Conservation (phyloP, 2,113 vertebrate genomes). For the Helogale parvula region DNA sequence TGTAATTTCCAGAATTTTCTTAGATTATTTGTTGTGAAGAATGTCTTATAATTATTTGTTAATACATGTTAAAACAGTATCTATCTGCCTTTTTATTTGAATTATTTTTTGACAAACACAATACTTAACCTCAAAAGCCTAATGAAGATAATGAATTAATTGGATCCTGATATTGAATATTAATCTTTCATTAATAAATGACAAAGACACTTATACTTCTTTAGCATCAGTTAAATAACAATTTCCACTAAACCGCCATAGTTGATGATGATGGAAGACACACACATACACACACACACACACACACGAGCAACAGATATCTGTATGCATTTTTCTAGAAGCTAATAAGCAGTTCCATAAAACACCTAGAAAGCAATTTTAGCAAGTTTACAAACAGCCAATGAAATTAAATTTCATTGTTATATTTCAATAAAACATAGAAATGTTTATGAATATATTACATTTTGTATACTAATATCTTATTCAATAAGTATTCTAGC, state of each 20-base stretch:
- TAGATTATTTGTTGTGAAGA: background rate
- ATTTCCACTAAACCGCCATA: background rate
- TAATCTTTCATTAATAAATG: background rate
- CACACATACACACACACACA: no score
- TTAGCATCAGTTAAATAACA: background rate
- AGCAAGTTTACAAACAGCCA: background rate
- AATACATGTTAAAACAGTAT: background rate
- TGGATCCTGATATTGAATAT: background rate
- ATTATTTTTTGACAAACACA: background rate
- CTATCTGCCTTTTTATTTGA: background rate
- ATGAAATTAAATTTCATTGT: background rate
- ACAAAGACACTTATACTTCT: background rate
- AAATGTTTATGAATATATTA: background rate
- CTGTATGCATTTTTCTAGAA: background rate
- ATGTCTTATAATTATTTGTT: background rate
- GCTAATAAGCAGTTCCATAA: background rate
- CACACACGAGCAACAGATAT: background rate
- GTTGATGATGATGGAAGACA: background rate
- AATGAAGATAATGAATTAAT: background rate
- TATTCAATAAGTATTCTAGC: background rate
- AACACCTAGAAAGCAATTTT: background rate
- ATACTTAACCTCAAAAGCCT: background rate
- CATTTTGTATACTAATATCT: background rate
- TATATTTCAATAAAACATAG: background rate
- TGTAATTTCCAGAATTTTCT: background rate